Conservation (phyloP, 2,797 vertebrate genomes). For the Cuniculus paca region DNA sequence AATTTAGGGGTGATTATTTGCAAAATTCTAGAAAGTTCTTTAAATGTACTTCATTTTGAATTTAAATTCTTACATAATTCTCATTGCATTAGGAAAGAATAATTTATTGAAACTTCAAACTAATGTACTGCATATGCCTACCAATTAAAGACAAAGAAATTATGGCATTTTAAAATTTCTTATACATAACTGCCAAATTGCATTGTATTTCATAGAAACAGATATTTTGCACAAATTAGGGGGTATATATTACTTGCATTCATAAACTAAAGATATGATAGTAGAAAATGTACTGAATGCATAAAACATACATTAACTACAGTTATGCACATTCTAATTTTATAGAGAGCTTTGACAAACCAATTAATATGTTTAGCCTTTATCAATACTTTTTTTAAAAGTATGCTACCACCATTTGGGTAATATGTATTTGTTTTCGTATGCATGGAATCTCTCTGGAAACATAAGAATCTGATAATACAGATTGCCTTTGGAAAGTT, state of each 20-base stretch:
- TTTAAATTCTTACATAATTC: constrained; percentile 1
- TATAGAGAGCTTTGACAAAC: background rate
- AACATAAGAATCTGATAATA: background rate
- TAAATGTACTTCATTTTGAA: constrained; percentile 48
- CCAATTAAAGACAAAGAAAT: constrained; percentile 31
- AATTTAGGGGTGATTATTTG: background rate
- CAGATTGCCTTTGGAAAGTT: background rate
- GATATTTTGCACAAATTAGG: background rate
- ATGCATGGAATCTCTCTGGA: background rate
- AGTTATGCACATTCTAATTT: background rate
- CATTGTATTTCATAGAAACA: background rate
- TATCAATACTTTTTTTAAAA: background rate
- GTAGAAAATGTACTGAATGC: background rate
- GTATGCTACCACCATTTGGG: background rate
- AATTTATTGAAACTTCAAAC: background rate
- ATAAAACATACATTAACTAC: background rate
- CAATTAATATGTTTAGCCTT: background rate
- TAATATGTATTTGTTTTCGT: background rate
- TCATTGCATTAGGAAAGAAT: constrained; percentile 20
- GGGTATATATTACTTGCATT: background rate
- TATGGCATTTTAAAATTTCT: background rate
- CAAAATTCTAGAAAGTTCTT: background rate
- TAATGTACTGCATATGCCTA: background rate
- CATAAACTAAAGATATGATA: background rate
- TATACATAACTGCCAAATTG: background rate